phyloP scores from a whole-genome alignment of 92 coral and sea anemone species.

The Galaxea fascicularis region DNA sequence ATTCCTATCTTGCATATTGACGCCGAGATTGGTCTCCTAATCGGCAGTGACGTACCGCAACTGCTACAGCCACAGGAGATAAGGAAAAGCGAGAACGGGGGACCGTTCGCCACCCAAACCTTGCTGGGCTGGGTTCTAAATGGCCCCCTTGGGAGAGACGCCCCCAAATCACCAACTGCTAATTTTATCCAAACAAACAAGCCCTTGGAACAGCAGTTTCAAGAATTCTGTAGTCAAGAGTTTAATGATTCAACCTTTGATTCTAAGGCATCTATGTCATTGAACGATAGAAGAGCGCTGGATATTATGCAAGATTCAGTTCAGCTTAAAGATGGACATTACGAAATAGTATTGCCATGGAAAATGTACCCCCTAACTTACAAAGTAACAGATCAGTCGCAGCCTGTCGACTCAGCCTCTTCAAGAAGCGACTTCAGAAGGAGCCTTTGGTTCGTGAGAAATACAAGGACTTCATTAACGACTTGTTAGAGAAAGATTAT shows the following conservation, averaged over 20 bases:
- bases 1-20: slow-evolving; percentile 21
- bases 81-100: slow-evolving; percentile 20
- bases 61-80: slow-evolving; percentile 52
- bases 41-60: background rate
- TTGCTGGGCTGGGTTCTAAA: slow-evolving; percentile 57
- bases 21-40: slow-evolving; percentile 49
- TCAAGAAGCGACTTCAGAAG: slow-evolving; percentile 51
- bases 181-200: slow-evolving; percentile 26
- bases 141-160: slow-evolving; percentile 34
- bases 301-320: slow-evolving; percentile 41
- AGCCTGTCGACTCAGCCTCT: slow-evolving; percentile 33
- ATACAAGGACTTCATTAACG: slow-evolving; percentile 51
- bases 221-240: slow-evolving; percentile 55
- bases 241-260: slow-evolving; percentile 39
- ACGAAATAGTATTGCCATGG: slow-evolving; percentile 72
- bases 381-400: slow-evolving; percentile 44
- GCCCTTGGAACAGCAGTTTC: slow-evolving; percentile 35
- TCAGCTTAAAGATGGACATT: slow-evolving; percentile 34
- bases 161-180: background rate
- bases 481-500: slow-evolving; percentile 28
- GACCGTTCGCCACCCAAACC: slow-evolving; percentile 58
- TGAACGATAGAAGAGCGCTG: slow-evolving; percentile 57
- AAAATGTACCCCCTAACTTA: slow-evolving; percentile 35
- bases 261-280: slow-evolving; percentile 39
- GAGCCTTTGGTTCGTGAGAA: slow-evolving; percentile 31